A percentile compares a stretch with the other conserved stretches of the same genome.
These are phyloP conservation scores for Styela plicata DNA, from an alignment of 23 tunicate species.

Conservation along the genomic window DNA sequence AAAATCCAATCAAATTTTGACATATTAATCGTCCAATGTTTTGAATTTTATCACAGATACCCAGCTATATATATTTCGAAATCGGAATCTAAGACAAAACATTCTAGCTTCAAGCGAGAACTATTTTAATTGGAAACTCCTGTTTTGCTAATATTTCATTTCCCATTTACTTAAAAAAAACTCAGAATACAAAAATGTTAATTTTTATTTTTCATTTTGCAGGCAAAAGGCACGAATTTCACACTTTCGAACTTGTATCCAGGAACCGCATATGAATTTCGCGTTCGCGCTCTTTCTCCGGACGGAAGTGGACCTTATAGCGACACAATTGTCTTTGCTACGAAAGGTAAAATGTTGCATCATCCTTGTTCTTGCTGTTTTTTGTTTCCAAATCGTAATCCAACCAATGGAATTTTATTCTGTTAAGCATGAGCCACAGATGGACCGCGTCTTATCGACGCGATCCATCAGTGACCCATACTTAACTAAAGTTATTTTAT, in stretches of 20 bases:
- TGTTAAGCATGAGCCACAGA: background rate
- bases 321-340: constrained; percentile 20
- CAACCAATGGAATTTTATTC: background rate
- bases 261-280: constrained; percentile 36
- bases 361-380: no score
- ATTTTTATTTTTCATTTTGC: background rate
- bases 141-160: background rate
- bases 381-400: background rate
- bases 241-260: constrained; percentile 38
- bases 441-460: no score
- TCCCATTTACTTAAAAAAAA: background rate
- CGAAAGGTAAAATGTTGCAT: background rate
- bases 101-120: no score
- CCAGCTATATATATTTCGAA: no score
- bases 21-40: no score
- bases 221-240: constrained; percentile 39
- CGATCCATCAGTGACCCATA: no score
- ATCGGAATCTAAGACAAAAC: no score
- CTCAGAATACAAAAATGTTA: background rate
- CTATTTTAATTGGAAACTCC: background rate
- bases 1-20: no score
- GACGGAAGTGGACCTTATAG: constrained; percentile 54
- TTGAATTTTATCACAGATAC: no score
- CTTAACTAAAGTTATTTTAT: no score
- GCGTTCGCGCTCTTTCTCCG: constrained; percentile 48